Evolutionary conservation across 1,140 invertebrate genomes (phyloP), one percentile per base, ranked within the genome.

Genomic region (Neodiprion pinetum): DNA sequence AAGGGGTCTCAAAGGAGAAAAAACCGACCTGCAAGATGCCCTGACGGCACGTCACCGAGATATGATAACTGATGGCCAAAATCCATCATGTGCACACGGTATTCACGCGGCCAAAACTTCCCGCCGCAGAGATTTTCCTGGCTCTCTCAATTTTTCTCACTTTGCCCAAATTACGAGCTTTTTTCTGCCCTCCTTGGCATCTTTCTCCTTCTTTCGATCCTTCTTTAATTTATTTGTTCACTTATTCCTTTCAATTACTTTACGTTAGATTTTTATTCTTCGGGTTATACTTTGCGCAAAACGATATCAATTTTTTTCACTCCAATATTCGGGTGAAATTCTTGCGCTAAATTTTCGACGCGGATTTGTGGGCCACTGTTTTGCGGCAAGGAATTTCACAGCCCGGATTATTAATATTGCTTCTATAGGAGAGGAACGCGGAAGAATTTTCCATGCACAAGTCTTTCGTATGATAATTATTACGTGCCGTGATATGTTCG

Each of bases 21-120:
- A 17, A 17, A 61, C 53, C 53, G 53, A 61, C 11, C 28, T 40
- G n/a, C 53, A 40, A 61, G 53, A 17, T 61, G 11, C 11, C 53
- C 53, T 17, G 53, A 40, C 53, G 53, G 53, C n/a, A 17, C 53
- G 53, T 61, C 53, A 61, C 53, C 11, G 11, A 61, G 53, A 61
- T 61, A 61, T 61, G 53, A 61, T 61, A 61, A 61, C 53, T 61
- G 53, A 61, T 61, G 53, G n/a, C 53, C 53, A 17, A 61, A 61
- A 61, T 61, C 53, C 53, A 9, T 61, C 53, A 61, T 61, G 53
- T 17, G 53, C 53, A 61, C 53, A 17, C 53, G 53, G 28, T 12
- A 61, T 9, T 40, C 28, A 40, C 28, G 53, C 11, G 53, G 11
- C 53, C n/a, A 12, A 61, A 40, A 40, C 28, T 40, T 40, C 28